Conservation (phyloP, 2,797 vertebrate species). For the Margarornis squamiger region DNA sequence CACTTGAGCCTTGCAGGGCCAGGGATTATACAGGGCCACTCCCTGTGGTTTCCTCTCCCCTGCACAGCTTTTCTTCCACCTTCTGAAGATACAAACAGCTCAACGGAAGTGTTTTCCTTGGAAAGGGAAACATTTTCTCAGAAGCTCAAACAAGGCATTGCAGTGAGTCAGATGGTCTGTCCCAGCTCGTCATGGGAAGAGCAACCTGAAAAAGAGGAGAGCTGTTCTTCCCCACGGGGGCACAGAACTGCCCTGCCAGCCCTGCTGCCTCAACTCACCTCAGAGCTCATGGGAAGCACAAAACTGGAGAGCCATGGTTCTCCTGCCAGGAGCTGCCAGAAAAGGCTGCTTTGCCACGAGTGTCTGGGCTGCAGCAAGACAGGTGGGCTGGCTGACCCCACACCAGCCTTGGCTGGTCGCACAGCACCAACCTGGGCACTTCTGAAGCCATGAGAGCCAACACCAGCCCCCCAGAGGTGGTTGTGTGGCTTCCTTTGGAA, state of each 20-base stretch:
- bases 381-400: neutral
- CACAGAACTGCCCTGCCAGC: neutral
- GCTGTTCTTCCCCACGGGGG: accelerated
- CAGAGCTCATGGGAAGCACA: neutral
- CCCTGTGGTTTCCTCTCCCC: neutral
- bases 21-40: neutral
- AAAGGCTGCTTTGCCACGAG: neutral
- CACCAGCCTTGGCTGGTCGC: neutral
- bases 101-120: neutral
- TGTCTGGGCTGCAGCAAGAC: neutral
- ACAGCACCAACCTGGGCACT: neutral
- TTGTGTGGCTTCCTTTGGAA: neutral
- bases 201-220: neutral
- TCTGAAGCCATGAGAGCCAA: neutral
- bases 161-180: neutral
- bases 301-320: neutral
- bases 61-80: neutral
- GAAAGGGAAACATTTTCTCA: neutral
- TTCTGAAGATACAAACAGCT: neutral
- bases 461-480: neutral
- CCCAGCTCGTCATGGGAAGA: neutral
- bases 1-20: neutral
- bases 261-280: neutral
- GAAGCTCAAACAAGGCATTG: neutral
- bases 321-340: neutral